Base-by-base conservation (phyloP, 2,797 vertebrate genomes). In the Nasua narica region DNA sequence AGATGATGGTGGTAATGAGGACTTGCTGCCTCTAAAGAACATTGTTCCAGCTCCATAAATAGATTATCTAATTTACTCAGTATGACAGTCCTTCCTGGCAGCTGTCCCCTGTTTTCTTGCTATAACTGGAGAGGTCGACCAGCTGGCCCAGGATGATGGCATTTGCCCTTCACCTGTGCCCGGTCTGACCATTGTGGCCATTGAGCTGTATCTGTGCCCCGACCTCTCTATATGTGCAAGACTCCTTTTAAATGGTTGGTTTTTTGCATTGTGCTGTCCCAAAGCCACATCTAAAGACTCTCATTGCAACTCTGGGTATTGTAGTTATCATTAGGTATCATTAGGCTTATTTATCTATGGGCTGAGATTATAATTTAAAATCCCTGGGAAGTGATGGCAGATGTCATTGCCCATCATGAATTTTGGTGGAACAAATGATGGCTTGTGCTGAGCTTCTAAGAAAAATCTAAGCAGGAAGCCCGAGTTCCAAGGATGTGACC, bases 171-270 rank as follows among this genome's bases (percentile, higher is more conserved):
- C 4, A 5, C 5, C 60, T 29, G 2, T 2, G 5, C 0, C 60
- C 3, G 0, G 9, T 37, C 19, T 35, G 12, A 29, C 46, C 19
- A 0, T 2, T 0, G 7, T 13, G 29, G 2, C 10, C 27, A 2
- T 27, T 2, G 1, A 37, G 18, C 29, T 3, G 0, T 13, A 1
- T 13, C 70, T 16, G 11, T 12, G 60, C 32, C 43, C 32, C 37
- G 9, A 52, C 32, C 65, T 78, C 43, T 25, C 32, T 60, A 35
- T 19, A 29, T 48, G n/a, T 1, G 21, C 16, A 32, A 40, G 52
- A 19, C 48, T 78, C 40, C 82, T 86, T 89, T 82, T 5, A 35
- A 19, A 37, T 29, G 16, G 5, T 8, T 14, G 13, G 10, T 87
- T 83, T 81, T 46, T 46, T 29, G 18, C 46, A 21, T 56, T 56